Evolutionary conservation across 2,888 invertebrate genomes (phyloP), one percentile per base, ranked within the genome.

Genomic region (Pandemis cinnamomeana): DNA sequence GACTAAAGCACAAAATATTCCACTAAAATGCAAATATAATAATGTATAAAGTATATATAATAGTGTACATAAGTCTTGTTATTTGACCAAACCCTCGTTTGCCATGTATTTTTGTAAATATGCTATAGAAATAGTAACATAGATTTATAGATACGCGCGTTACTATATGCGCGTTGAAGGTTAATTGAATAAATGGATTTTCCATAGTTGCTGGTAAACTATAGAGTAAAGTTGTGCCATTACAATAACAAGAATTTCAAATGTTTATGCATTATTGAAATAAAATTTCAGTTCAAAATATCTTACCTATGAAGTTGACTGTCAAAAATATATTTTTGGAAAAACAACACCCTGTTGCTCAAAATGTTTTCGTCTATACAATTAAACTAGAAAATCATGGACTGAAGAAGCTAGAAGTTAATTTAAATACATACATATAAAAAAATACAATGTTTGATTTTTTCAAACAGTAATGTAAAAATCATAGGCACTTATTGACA

Each of bases 61-160:
- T 81, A 77, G 78, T 83, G 77, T 77, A 73, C 80, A 77, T 80
- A 78, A 78, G 73, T 66, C 69, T 66, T 70, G 73, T 73, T 77
- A 81, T 84, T 87, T 86, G 85, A 91, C 89, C 90, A 90, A 91
- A 90, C 89, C 83, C 82, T 86, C 86, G 88, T 91, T 88, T 92
- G 92, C 92, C 92, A 92, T 92, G 87, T 89, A 88, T 70, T 88
- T 81, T 78, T 91, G 89, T 91, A 90, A 77, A 76, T 80, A 80
- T 74, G 67, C 70, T 75, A 72, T 82, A 87, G 86, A 87, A 84
- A 80, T 81, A 78, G 51, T 51, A 41, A 76, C 77, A 77, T 73
- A 79, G 78, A 77, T 80, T 79, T 71, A 68, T 46, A 58, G 69
- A 60, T 55, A 58, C 67, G 58, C 64, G 63, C 68, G 44, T 36